Base-by-base conservation (phyloP, 64 coral and sea anemone genomes). In the Porites australiensis region DNA sequence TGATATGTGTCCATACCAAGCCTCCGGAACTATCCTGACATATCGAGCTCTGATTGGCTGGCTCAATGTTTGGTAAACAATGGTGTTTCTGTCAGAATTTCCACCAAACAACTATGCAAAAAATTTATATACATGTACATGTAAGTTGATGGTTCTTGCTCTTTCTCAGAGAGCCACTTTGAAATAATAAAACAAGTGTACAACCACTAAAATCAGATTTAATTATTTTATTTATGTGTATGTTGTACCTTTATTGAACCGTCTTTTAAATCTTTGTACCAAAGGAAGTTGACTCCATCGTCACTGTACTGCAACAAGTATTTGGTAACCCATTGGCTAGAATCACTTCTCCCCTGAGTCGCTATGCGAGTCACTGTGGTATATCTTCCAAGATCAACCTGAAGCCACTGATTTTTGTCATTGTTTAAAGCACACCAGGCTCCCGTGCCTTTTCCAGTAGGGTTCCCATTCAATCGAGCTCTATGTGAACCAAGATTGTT, bases 401-500 rank as follows among this genome's bases (percentile, higher is more conserved):
- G 64, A 15, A 66, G 64, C 64, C 64, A 66, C n/a, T 66, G 64
- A 5, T 66, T 66, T 12, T 16, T 12, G 18, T 66, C 64, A 66
- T 15, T 20, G 5, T 37, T 37, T 37, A 37, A 37, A 37, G 27
- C 27, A 37, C 27, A 64, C 83, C 65, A 87, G 9, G 21, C 83
- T 5, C 83, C 83, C 23, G 2, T 51, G 37, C 20, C 21, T 13
- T 58, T 69, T 23, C 64, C 45, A 47, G 9, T 65, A 64, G 51
- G 37, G 47, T 87, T 64, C 2, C 70, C 9, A 87, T 87, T 64
- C 23, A 87, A 18, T 22, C 83, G 70, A 44, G 64, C 83, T 16
- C 70, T 64, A 4, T 27, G 63, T 50, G 83, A 43, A 51, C 16
- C 66, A 50, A 45, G 22, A 70, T 64, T 23, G 18, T 54, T 1